A percentile compares a stretch with the other conserved stretches of the same genome.
phyloP scores from a whole-genome alignment of 2,888 invertebrate species.

The Blomia tropicalis region DNA sequence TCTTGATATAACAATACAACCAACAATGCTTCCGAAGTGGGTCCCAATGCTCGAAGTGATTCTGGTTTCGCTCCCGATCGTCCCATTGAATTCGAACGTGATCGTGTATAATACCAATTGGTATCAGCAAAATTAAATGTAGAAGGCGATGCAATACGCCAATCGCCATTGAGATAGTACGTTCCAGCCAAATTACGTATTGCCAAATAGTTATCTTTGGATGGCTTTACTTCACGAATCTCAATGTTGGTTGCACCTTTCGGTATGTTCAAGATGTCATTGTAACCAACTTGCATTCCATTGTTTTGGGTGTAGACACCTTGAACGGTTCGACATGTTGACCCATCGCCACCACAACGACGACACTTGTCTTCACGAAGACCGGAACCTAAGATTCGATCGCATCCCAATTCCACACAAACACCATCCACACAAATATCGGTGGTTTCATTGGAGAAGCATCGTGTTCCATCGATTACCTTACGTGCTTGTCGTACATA shows the following conservation, averaged over 20 bases:
- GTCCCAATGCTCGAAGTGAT: constrained; percentile 62
- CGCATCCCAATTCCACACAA: constrained; percentile 89
- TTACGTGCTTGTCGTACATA: constrained; percentile 67
- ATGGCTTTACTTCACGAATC: constrained; percentile 58
- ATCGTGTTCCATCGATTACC: constrained; percentile 57
- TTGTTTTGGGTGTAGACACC: constrained; percentile 56
- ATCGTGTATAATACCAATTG: constrained; percentile 68
- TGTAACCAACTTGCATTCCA: constrained; percentile 60
- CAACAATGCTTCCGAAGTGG: constrained; percentile 72
- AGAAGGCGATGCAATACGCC: constrained; percentile 77
- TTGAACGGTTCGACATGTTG: constrained; percentile 56
- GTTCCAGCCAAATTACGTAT: constrained; percentile 61
- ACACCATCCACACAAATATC: constrained; percentile 87
- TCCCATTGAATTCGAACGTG: constrained; percentile 54
- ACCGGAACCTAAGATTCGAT: constrained; percentile 75
- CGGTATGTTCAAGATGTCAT: constrained; percentile 75
- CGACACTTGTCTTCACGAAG: constrained; percentile 76
- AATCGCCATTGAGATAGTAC: constrained; percentile 84
- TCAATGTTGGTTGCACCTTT: constrained; percentile 76
- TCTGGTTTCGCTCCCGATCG: constrained; percentile 53
- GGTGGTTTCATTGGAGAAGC: constrained; percentile 58
- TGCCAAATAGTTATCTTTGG: constrained; percentile 71
- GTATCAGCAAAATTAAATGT: constrained; percentile 61
- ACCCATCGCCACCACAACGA: constrained; percentile 74
- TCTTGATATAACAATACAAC: constrained; percentile 68